phyloP scores from a whole-genome alignment of 1,140 invertebrate genomes.

The Cyclina sinensis region DNA sequence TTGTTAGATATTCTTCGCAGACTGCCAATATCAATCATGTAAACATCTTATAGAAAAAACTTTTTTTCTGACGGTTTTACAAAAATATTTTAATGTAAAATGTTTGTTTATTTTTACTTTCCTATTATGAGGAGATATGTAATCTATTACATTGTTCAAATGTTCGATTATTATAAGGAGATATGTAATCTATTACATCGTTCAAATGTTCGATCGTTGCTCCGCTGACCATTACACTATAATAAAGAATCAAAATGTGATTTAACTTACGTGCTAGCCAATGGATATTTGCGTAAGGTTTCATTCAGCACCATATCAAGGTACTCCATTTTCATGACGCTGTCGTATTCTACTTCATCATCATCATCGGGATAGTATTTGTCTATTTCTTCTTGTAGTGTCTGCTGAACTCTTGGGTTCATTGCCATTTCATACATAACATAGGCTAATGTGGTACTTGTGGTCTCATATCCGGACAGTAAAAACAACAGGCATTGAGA shows the following conservation, averaged over 20 bases:
- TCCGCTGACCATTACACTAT: no score
- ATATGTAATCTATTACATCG: no score
- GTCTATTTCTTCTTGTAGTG: conserved; percentile 86
- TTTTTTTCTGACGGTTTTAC: no score
- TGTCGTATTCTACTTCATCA: conserved; percentile 64
- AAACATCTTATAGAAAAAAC: no score
- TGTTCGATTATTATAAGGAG: no score
- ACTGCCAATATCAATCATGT: no score
- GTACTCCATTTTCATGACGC: conserved; percentile 78
- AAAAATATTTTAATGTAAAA: no score
- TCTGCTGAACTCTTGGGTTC: conserved; percentile 87
- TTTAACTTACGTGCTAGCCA: conserved; percentile 81
- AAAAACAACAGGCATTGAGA: conserved; percentile 82
- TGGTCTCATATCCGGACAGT: conserved; percentile 87
- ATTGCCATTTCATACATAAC: conserved; percentile 87
- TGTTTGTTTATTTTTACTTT: no score
- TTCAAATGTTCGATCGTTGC: no score
- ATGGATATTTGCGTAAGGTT: conserved; percentile 81
- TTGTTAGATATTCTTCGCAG: not conserved
- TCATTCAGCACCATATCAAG: conserved; percentile 83
- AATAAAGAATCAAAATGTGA: no score
- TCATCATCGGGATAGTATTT: conserved; percentile 73
- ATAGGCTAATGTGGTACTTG: conserved; percentile 87
- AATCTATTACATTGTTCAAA: no score
- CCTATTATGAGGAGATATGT: no score